Conservation (phyloP, 2,888 invertebrate genomes). For the Caradrina kadenii region DNA sequence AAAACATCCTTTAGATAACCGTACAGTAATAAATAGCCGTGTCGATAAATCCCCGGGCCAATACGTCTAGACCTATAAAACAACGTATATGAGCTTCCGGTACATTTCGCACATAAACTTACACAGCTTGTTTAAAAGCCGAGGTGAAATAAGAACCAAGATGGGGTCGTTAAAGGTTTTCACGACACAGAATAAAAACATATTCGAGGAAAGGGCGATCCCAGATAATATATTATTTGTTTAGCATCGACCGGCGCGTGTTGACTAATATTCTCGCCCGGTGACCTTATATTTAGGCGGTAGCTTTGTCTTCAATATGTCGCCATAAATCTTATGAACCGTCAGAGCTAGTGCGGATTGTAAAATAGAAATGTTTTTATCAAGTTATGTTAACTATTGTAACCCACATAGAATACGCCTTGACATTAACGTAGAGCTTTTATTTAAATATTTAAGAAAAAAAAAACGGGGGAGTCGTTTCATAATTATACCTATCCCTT, state of each 20-base stretch:
- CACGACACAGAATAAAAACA: constrained; percentile 51
- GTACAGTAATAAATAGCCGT: constrained; percentile 22
- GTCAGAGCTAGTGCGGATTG: constrained; percentile 14
- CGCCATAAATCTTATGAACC: constrained; percentile 52
- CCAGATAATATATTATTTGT: constrained; percentile 62
- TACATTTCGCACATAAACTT: constrained; percentile 36
- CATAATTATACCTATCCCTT: not conserved
- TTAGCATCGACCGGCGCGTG: constrained; percentile 62
- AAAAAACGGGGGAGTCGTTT: not conserved
- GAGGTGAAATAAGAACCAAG: constrained; percentile 45
- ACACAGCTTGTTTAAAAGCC: constrained; percentile 45
- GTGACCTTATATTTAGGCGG: constrained; percentile 54
- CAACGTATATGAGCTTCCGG: constrained; percentile 38
- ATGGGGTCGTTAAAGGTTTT: constrained; percentile 46
- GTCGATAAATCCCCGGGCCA: constrained; percentile 39
- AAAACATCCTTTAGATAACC: constrained; percentile 41
- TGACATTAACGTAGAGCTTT: not conserved
- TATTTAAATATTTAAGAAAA: not conserved
- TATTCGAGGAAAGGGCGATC: constrained; percentile 32
- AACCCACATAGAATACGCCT: not conserved
- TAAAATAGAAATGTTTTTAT: constrained; percentile 27
- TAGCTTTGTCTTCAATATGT: constrained; percentile 59
- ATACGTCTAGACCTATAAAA: constrained; percentile 50
- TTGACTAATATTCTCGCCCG: constrained; percentile 63
- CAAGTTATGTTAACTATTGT: not conserved